Conservation (phyloP, 1,140 invertebrate genomes). For the Helicoverpa armigera region DNA sequence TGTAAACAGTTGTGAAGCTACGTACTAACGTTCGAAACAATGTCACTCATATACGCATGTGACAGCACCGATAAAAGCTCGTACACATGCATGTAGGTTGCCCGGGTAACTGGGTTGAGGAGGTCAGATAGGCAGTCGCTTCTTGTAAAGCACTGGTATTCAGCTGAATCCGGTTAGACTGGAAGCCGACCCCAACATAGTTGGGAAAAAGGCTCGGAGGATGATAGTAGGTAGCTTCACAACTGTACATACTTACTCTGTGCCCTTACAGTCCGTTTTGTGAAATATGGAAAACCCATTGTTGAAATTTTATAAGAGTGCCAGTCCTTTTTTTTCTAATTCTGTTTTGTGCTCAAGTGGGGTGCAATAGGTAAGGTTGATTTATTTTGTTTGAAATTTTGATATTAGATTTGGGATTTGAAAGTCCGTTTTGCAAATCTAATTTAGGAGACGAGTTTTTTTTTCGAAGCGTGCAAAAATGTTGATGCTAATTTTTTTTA, state of each 20-base stretch:
- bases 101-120: no score
- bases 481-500: neutral
- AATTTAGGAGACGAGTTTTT: neutral
- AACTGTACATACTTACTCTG: neutral
- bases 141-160: no score
- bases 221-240: neutral
- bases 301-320: constrained; percentile 44
- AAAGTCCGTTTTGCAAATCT: constrained; percentile 26
- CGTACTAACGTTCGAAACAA: no score
- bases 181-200: no score
- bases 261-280: constrained; percentile 38
- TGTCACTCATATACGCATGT: no score
- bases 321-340: constrained; percentile 17
- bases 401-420: constrained; percentile 26
- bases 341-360: constrained; percentile 22
- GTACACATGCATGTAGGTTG: no score
- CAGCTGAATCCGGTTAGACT: no score
- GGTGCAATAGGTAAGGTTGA: constrained; percentile 34
- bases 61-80: no score
- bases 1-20: no score
- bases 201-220: no score
- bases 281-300: constrained; percentile 46
- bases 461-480: neutral
- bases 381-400: constrained; percentile 35
- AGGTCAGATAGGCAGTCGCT: no score